Evolutionary conservation across 2,797 vertebrate genomes (phyloP).

Genomic region (Sebastolobus altivelis): DNA sequence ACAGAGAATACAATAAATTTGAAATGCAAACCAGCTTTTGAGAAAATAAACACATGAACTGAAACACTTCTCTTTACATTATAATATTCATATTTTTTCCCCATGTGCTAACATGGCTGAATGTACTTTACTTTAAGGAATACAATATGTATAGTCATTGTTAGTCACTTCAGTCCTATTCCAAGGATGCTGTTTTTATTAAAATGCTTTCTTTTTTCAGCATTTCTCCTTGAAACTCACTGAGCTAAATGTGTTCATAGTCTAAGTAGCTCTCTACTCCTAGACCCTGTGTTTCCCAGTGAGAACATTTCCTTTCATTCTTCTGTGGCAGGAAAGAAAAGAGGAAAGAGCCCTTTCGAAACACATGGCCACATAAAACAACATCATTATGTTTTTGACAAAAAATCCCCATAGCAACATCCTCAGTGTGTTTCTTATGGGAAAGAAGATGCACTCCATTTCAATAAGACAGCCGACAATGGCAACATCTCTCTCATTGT

Average conservation of each 20-base stretch:
- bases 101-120: not conserved
- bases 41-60: not conserved
- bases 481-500: conserved; percentile 27
- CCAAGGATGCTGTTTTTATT: conserved; percentile 15
- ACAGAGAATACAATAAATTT: not conserved
- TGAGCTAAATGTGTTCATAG: conserved; percentile 29
- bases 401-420: conserved; percentile 71
- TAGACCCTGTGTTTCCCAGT: conserved; percentile 53
- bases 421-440: conserved; percentile 40
- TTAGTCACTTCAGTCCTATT: not conserved
- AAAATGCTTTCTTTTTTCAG: conserved; percentile 8
- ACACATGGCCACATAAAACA: conserved; percentile 68
- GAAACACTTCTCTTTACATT: not conserved
- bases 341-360: conserved; percentile 66
- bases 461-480: conserved; percentile 59
- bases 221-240: conserved; percentile 43
- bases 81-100: not conserved
- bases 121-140: not conserved
- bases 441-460: conserved; percentile 56
- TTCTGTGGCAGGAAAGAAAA: conserved; percentile 75
- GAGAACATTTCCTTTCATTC: conserved; percentile 82
- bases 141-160: not conserved
- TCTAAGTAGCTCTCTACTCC: conserved; percentile 26
- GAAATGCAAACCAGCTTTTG: not conserved
- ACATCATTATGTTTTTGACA: conserved; percentile 69